Conservation (phyloP, 2,113 vertebrate genomes). For the Pseudopodoces humilis region DNA sequence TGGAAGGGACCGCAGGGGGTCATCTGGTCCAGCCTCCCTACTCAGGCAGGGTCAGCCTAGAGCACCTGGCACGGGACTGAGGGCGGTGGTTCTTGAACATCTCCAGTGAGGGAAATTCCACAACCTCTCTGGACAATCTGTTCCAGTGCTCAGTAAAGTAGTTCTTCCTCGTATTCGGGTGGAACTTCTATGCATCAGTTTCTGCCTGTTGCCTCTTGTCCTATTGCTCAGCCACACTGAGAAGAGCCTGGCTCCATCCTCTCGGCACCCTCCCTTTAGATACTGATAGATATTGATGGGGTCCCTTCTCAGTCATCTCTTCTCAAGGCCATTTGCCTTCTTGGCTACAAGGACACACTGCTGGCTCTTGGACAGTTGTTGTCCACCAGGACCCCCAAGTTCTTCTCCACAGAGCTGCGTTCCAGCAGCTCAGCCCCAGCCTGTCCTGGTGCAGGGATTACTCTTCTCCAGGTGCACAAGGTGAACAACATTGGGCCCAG, state of each 20-base stretch:
- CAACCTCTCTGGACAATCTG: background rate
- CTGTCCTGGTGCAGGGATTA: background rate
- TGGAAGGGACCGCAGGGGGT: background rate
- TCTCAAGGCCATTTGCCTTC: rapidly evolving
- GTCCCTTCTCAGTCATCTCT: background rate
- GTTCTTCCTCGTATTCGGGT: background rate
- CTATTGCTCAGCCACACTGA: background rate
- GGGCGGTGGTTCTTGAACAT: background rate
- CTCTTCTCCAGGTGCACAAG: background rate
- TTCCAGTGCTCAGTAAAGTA: background rate
- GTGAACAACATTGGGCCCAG: background rate
- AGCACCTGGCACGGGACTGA: background rate
- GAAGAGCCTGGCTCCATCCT: background rate
- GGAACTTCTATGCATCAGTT: background rate
- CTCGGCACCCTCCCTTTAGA: background rate
- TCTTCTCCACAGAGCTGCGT: background rate
- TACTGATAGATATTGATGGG: background rate
- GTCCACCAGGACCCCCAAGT: background rate
- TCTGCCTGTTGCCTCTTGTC: background rate
- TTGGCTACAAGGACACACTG: background rate
- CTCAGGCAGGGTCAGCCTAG: background rate
- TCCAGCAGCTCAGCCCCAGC: background rate
- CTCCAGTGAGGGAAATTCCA: background rate
- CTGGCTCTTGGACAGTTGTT: background rate
- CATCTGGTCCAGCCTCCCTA: background rate